Evolutionary conservation across 2,113 vertebrate genomes (phyloP), one percentile per base, ranked within the genome.

Genomic region (Typhlomys cinereus): DNA sequence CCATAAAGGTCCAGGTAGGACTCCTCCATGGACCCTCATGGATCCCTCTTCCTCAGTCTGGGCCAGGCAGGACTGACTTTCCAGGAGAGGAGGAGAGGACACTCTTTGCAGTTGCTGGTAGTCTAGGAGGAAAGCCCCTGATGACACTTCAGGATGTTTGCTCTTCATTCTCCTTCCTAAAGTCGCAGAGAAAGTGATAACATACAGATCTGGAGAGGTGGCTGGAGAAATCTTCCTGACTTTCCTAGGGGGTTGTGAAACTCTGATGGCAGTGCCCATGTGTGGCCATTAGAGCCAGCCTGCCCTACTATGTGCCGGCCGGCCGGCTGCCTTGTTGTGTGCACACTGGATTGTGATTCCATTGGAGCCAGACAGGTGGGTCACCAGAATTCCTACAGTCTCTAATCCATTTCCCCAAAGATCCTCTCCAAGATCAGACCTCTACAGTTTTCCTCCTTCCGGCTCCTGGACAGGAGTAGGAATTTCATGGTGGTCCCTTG

Each of bases 1-100:
- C 90, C 95, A 86, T 94, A 92, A 95, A 93, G 69, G 89, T 94
- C 85, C 83, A 66, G 92, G 78, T 92, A 82, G 93, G 93, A 93
- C 62, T 95, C 85, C 81, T 94, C 73, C 85, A 94, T 69, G 93
- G 88, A 79, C 70, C 95, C 48, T 91, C 79, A 85, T 92, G n/a
- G n/a, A 78, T 95, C 61, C 83, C 81, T 44, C 73, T 89, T 85
- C 25, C 41, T 64, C 81, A 70, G 50, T 90, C 92, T 0, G 1
- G 92, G 48, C 54, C 64, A 74, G 88, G 93, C 90, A 92, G 85
- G 94, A 74, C 82, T 75, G 69, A 85, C 25, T 7, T 88, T 88
- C 90, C 82, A 75, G 85, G 73, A 85, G 27, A 78, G 82, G 34
- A 57, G 31, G 41, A 50, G 62, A 62, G 14, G 39, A 34, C 31